A percentile compares a stretch with the other conserved stretches of the same genome.
Conservation (phyloP, 2,888 invertebrate genomes). For the Trissolcus brochymenae region DNA sequence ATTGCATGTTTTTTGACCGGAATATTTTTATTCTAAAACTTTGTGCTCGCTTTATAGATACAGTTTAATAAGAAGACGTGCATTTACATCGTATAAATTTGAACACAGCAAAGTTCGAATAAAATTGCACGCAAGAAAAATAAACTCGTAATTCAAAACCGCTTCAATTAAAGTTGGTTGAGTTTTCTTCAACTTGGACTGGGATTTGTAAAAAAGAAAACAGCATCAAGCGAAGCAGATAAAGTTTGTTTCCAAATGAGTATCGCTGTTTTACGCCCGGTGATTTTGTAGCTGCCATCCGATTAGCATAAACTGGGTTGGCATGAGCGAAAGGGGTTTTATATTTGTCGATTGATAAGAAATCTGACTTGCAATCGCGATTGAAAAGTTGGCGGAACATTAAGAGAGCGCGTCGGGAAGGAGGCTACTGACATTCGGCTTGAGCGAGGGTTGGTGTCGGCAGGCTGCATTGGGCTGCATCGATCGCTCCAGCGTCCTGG, state of each 20-base stretch:
- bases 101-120: constrained; percentile 5
- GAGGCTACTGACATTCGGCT: constrained; percentile 27
- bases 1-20: constrained; percentile 11
- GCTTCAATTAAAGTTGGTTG: constrained; percentile 5
- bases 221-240: background rate
- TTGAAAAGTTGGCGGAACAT: constrained; percentile 36
- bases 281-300: constrained; percentile 3
- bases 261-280: constrained; percentile 8
- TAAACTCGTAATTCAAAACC: constrained; percentile 18
- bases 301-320: constrained; percentile 18
- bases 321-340: background rate
- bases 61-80: constrained; percentile 1
- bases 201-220: background rate
- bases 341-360: constrained; percentile 3
- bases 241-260: constrained; percentile 9
- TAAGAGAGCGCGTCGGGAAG: constrained; percentile 6
- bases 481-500: constrained; percentile 79
- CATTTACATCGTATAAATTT: constrained; percentile 18
- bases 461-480: constrained; percentile 82
- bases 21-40: constrained; percentile 15
- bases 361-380: constrained; percentile 8
- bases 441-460: constrained; percentile 55
- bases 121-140: constrained; percentile 15
- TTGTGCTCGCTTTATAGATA: constrained; percentile 11
- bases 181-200: constrained; percentile 3